These are phyloP conservation scores for Streblospio benedicti DNA, from an alignment of 1,140 invertebrate genomes.

Conservation along the genomic window DNA sequence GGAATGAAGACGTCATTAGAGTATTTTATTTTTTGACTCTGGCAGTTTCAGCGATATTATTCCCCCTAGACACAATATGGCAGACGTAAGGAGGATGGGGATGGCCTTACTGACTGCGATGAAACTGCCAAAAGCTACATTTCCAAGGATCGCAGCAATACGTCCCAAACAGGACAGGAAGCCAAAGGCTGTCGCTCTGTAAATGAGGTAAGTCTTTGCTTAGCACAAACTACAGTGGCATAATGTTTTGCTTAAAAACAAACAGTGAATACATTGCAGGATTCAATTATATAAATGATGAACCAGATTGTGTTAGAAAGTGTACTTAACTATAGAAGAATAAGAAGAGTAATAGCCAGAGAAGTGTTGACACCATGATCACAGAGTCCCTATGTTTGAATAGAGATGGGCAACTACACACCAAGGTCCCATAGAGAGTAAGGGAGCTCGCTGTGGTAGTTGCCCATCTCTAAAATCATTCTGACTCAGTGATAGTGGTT, in stretches of 20 bases:
- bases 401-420: too few species aligned
- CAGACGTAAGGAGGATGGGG: background rate
- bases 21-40: background rate
- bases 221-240: too few species aligned
- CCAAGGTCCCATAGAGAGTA: too few species aligned
- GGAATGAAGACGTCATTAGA: too few species aligned
- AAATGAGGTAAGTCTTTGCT: background rate
- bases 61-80: background rate
- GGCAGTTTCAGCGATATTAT: background rate
- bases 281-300: background rate
- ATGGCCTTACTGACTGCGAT: background rate
- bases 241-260: background rate
- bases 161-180: background rate
- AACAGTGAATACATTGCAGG: background rate
- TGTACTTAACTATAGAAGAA: background rate
- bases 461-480: too few species aligned
- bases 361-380: too few species aligned
- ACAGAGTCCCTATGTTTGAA: too few species aligned
- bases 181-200: background rate
- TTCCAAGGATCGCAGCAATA: background rate
- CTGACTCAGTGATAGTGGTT: too few species aligned
- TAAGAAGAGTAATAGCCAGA: background rate
- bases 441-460: too few species aligned
- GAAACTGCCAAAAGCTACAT: background rate
- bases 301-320: background rate